These are phyloP conservation scores for Aurelia coerulea DNA, from an alignment of 30 jellyfish, hydroid and myxozoan species.

Conservation along the genomic window DNA sequence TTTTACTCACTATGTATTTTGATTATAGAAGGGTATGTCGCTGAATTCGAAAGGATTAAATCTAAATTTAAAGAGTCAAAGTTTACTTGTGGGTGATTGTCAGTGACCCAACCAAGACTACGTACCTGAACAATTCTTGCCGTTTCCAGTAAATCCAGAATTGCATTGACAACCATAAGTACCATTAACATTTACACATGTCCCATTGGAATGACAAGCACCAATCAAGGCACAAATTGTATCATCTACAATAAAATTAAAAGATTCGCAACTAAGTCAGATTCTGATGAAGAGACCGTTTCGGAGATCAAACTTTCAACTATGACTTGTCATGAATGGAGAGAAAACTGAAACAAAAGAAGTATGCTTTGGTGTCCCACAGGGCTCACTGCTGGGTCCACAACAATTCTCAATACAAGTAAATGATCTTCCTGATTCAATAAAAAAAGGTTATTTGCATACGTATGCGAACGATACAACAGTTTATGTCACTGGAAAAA, in stretches of 20 bases:
- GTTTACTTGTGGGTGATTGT: no score
- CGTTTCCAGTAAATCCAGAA: no score
- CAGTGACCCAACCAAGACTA: no score
- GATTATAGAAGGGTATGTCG: no score
- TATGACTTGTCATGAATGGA: constrained; percentile 20
- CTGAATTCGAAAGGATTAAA: no score
- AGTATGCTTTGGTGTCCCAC: constrained; percentile 41
- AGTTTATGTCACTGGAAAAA: neutral
- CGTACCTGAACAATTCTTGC: no score
- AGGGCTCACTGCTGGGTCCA: neutral
- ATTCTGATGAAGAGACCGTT: no score
- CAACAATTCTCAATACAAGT: constrained; percentile 35
- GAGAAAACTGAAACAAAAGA: no score
- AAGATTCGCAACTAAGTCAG: neutral
- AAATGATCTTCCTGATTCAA: constrained; percentile 57
- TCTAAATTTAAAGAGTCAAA: no score
- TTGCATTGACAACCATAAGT: no score
- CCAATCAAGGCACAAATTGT: neutral
- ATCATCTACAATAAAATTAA: neutral
- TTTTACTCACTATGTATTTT: no score
- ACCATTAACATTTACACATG: no score
- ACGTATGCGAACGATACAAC: constrained; percentile 59
- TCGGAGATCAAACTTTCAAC: neutral
- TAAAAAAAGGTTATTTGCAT: constrained; percentile 22
- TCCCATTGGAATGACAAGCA: neutral